A percentile compares a stretch with the other conserved stretches of the same genome.
Evolutionary conservation across 2,888 invertebrate species (phyloP).

Genomic region (Leptopilina syphax): DNA sequence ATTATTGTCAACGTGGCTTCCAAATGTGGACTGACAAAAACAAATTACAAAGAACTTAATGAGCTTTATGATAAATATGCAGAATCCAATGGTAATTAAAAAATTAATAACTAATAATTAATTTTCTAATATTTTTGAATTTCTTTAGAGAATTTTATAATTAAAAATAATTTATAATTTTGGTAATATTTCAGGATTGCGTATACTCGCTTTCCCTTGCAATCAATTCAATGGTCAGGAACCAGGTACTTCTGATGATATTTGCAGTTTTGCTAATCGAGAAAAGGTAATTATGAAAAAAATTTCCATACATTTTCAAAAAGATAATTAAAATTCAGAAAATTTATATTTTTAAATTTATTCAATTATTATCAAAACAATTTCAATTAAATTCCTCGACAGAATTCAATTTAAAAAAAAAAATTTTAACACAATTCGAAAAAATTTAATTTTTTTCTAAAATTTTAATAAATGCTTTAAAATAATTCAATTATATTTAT

Average conservation of each 20-base stretch:
- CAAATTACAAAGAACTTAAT: constrained; percentile 90
- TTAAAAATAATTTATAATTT: not conserved
- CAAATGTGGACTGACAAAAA: constrained; percentile 89
- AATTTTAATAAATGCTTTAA: too few relatives aligned
- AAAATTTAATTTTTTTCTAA: too few relatives aligned
- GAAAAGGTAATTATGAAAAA: constrained; percentile 74
- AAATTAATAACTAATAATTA: not conserved
- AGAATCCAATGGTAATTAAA: constrained; percentile 79
- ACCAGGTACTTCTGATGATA: constrained; percentile 82
- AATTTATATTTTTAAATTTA: too few relatives aligned
- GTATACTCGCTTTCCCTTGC: constrained; percentile 91
- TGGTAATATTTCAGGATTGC: constrained; percentile 79
- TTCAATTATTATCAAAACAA: too few relatives aligned
- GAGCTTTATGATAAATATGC: constrained; percentile 86
- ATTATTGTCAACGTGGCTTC: constrained; percentile 94
- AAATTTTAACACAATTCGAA: too few relatives aligned
- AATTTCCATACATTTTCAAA: not conserved
- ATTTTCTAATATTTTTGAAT: not conserved
- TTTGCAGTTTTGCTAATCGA: constrained; percentile 81
- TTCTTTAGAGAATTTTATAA: not conserved
- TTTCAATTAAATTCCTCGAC: too few relatives aligned
- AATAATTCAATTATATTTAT: too few relatives aligned
- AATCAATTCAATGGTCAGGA: constrained; percentile 90
- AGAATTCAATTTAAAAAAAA: too few relatives aligned
- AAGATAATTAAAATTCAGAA: too few relatives aligned